Conservation (phyloP, 2,113 vertebrate genomes). For the Sylvia atricapilla region DNA sequence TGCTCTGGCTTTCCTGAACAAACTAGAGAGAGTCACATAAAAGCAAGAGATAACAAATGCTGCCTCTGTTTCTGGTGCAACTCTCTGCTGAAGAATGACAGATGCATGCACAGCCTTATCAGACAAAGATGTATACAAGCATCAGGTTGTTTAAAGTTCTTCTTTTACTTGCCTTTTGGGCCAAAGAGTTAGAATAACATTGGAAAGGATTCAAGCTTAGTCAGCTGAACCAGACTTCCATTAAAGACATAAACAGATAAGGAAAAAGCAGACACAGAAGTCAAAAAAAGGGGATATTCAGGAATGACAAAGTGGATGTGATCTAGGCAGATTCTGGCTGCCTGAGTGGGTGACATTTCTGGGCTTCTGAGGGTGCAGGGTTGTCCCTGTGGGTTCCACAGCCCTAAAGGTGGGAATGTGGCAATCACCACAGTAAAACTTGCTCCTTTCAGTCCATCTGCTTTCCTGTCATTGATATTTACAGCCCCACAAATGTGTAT, state of each 20-base stretch:
- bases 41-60: not conserved
- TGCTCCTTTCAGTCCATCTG: slow-evolving; percentile 1
- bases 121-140: not conserved
- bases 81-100: not conserved
- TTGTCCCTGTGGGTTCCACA: not conserved
- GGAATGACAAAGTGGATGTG: not conserved
- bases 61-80: not conserved
- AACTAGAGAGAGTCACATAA: not conserved
- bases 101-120: not conserved
- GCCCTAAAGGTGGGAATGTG: not conserved
- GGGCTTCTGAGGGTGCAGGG: not conserved
- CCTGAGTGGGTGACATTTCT: not conserved
- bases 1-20: not conserved
- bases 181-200: not conserved
- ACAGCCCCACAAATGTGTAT: not conserved
- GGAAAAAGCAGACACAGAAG: not conserved
- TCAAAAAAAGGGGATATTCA: not conserved
- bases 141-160: slow-evolving; percentile 8
- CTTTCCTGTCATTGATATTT: slow-evolving; percentile 9
- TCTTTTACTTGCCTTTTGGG: not conserved
- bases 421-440: not conserved
- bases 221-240: not conserved
- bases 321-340: not conserved
- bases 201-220: not conserved
- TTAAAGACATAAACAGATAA: not conserved